phyloP scores from a whole-genome alignment of 2,797 vertebrate genomes.

The Loriculus beryllinus region DNA sequence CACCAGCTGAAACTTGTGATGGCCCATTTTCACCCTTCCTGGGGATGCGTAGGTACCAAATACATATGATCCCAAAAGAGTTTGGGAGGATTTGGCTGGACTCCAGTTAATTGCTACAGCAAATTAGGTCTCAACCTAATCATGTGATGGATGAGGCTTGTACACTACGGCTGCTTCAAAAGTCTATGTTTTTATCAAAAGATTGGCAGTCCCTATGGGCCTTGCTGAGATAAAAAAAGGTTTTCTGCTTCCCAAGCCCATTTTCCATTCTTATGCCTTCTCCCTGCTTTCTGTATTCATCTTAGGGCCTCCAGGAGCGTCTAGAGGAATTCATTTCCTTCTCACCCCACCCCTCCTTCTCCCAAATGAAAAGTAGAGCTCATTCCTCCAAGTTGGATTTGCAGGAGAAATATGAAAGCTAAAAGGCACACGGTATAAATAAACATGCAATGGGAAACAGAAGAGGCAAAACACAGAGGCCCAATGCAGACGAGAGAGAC shows the following conservation, averaged over 20 bases:
- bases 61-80: rapidly evolving
- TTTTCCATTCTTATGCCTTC: not conserved
- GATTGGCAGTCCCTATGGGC: conserved; percentile 32
- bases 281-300: conserved; percentile 63
- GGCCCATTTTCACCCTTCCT: not conserved
- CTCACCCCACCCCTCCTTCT: conserved; percentile 37
- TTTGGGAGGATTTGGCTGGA: not conserved
- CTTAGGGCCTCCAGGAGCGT: conserved; percentile 8
- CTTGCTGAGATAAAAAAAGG: conserved; percentile 3
- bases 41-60: rapidly evolving
- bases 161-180: not conserved
- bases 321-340: conserved; percentile 70
- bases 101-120: conserved; percentile 18
- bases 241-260: conserved; percentile 10
- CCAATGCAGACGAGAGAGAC: conserved; percentile 68
- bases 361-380: conserved; percentile 50
- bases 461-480: conserved; percentile 65
- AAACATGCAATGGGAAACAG: conserved; percentile 80
- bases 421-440: conserved; percentile 77
- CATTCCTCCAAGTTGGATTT: conserved; percentile 72
- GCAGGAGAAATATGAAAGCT: conserved; percentile 79
- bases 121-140: not conserved
- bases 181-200: conserved; percentile 26
- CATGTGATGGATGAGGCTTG: not conserved
- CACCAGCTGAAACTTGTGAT: rapidly evolving